phyloP scores from a whole-genome alignment of 2,113 vertebrate genomes.

The Nematolebias whitei region DNA sequence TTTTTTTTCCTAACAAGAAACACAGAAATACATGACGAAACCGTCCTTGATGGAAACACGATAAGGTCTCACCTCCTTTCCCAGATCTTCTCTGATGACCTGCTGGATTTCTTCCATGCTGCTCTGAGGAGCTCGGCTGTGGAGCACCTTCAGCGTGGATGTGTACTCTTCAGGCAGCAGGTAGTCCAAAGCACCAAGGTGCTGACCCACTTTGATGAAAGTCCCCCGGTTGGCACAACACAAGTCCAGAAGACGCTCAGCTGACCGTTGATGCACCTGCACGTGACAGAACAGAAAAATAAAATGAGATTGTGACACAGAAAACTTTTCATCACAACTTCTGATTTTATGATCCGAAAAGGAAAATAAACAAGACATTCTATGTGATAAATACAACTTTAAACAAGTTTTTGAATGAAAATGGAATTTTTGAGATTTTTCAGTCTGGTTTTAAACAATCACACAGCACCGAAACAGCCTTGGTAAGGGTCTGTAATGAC shows the following conservation, averaged over 20 bases:
- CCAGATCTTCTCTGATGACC: constrained; percentile 93
- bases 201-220: constrained; percentile 98
- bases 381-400: too few species aligned
- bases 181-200: constrained; percentile 94
- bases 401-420: too few species aligned
- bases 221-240: constrained; percentile 97
- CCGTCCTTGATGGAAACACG: background rate
- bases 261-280: constrained; percentile 92
- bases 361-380: background rate
- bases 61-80: constrained; percentile 81
- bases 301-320: background rate
- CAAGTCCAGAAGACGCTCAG: constrained; percentile 88
- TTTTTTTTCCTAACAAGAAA: too few species aligned
- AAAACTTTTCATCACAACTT: background rate
- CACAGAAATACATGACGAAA: too few species aligned
- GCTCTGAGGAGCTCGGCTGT: constrained; percentile 92
- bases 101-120: constrained; percentile 87
- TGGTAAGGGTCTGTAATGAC: too few species aligned
- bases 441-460: too few species aligned
- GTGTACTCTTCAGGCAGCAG: constrained; percentile 95
- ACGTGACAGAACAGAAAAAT: background rate
- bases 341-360: background rate
- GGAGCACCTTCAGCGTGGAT: constrained; percentile 90
- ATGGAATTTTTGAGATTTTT: too few species aligned
- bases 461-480: too few species aligned